Conservation (phyloP, 1,140 invertebrate genomes). For the Idris sp. region DNA sequence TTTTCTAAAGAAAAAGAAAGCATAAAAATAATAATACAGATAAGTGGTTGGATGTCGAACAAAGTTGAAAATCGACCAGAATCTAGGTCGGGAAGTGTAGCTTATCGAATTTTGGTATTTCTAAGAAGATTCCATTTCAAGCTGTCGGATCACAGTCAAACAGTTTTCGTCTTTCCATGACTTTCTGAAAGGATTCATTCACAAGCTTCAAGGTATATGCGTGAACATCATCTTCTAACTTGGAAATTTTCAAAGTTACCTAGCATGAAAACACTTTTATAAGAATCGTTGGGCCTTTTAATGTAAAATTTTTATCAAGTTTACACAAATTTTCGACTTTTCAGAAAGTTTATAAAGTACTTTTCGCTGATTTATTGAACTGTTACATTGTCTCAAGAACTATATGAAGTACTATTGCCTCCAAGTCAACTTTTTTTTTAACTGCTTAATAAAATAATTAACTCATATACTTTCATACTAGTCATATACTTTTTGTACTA, state of each 20-base stretch:
- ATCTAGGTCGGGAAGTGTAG: slow-evolving; percentile 50
- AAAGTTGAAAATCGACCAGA: slow-evolving; percentile 57
- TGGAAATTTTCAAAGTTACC: slow-evolving; percentile 35
- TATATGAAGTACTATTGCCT: no score
- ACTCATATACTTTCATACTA: no score
- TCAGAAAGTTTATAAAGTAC: slow-evolving; percentile 13
- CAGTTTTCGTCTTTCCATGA: slow-evolving; percentile 41
- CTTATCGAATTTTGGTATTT: slow-evolving; percentile 60
- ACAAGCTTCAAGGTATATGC: slow-evolving; percentile 38
- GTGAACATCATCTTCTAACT: slow-evolving; percentile 38
- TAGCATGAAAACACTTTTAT: slow-evolving; percentile 27
- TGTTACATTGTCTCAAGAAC: no score
- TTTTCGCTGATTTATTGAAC: slow-evolving; percentile 25
- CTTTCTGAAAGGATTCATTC: slow-evolving; percentile 47
- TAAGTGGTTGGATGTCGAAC: slow-evolving; percentile 38
- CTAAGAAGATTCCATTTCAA: slow-evolving; percentile 61
- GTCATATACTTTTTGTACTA: no score
- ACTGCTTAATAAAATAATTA: no score
- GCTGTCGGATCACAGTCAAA: slow-evolving; percentile 56
- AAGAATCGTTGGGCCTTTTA: slow-evolving; percentile 25
- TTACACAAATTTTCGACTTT: slow-evolving; percentile 24
- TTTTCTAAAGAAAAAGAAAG: slow-evolving; percentile 13
- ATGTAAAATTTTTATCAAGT: slow-evolving; percentile 29
- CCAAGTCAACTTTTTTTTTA: no score
- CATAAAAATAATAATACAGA: slow-evolving; percentile 52